Conservation (phyloP, 35 echinoderm and acorn worm genomes). For the Nesometra sesokonis region DNA sequence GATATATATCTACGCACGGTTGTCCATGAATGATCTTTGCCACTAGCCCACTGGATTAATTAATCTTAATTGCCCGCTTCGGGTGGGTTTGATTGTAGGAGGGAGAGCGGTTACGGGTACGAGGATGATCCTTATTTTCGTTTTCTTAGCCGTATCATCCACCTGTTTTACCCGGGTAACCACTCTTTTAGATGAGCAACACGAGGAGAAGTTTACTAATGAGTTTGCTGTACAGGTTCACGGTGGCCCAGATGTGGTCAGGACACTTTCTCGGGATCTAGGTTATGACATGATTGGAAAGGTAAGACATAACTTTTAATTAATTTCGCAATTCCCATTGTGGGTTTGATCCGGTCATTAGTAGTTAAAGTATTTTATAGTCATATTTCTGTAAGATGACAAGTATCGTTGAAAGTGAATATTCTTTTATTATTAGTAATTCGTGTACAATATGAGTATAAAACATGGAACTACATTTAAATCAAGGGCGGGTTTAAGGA, state of each 20-base stretch:
- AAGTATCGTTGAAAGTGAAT: too few relatives aligned
- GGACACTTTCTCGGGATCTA: not conserved
- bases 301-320: too few relatives aligned
- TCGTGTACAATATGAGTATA: too few relatives aligned
- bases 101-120: not conserved
- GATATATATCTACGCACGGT: not conserved
- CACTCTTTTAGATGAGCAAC: not conserved
- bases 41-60: not conserved
- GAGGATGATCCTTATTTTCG: not conserved
- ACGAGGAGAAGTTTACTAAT: not conserved
- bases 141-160: not conserved
- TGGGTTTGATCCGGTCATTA: too few relatives aligned
- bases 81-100: not conserved
- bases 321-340: too few relatives aligned
- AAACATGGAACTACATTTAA: too few relatives aligned
- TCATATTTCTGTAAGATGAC: too few relatives aligned
- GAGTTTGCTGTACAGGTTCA: not conserved
- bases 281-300: not conserved
- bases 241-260: not conserved
- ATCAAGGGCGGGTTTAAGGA: too few relatives aligned
- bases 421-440: too few relatives aligned
- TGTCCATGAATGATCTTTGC: not conserved
- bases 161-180: not conserved
- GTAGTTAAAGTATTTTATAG: too few relatives aligned
- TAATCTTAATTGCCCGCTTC: not conserved